Conservation (phyloP, 2,113 vertebrate genomes). For the Prunella himalayana region DNA sequence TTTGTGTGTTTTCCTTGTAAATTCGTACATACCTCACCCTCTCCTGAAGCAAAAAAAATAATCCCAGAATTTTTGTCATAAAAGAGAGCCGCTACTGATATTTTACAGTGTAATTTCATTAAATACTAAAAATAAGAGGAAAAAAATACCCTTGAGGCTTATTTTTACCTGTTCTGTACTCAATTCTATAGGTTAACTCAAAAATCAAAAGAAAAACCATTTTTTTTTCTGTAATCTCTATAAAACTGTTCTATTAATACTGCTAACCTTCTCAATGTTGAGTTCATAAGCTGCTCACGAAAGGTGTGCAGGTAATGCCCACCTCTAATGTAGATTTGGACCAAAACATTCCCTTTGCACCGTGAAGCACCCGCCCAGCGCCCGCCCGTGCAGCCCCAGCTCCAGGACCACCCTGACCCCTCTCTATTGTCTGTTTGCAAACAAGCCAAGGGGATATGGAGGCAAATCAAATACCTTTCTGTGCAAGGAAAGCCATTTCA, state of each 20-base stretch:
- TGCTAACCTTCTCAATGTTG: neutral
- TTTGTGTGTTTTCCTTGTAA: neutral
- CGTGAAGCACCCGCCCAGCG: neutral
- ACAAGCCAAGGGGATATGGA: slow-evolving; percentile 12
- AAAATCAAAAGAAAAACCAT: neutral
- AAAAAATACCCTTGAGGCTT: neutral
- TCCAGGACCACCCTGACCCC: neutral
- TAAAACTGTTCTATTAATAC: neutral
- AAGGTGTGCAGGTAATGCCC: neutral
- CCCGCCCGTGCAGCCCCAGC: neutral
- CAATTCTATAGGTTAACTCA: neutral
- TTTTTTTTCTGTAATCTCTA: neutral
- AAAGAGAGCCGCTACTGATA: neutral
- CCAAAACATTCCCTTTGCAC: neutral
- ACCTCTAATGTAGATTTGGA: neutral
- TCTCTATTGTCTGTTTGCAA: neutral
- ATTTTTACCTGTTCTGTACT: neutral
- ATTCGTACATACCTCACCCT: neutral
- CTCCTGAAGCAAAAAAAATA: neutral
- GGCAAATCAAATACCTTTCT: slow-evolving; percentile 54
- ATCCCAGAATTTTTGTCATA: neutral
- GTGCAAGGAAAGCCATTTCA: slow-evolving; percentile 6
- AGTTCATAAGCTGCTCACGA: neutral
- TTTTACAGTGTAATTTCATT: neutral
- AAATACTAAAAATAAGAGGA: neutral